A percentile compares a stretch with the other conserved stretches of the same genome.
Conservation (phyloP, 2,797 vertebrate genomes). For the Austrolebias charrua region DNA sequence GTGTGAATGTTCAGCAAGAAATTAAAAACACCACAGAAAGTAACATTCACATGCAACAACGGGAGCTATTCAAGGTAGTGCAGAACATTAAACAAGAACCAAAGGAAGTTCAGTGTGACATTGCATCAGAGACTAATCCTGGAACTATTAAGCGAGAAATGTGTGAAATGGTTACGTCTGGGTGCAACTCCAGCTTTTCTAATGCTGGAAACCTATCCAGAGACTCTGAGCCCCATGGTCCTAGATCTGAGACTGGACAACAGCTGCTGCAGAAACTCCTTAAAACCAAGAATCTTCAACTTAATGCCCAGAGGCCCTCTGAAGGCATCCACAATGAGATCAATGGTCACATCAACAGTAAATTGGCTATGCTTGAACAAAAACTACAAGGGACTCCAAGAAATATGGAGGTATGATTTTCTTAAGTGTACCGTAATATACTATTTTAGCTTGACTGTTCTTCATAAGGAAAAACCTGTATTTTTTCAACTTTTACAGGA, state of each 20-base stretch:
- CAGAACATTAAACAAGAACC: conserved; percentile 93
- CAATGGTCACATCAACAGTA: conserved; percentile 94
- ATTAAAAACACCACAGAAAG: conserved; percentile 52
- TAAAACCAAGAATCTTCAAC: conserved; percentile 92
- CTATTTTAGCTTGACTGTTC: neutral
- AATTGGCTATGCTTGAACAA: conserved; percentile 85
- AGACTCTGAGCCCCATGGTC: conserved; percentile 66
- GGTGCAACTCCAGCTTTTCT: conserved; percentile 63
- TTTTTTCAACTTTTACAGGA: conserved; percentile 64
- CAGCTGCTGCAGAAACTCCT: conserved; percentile 95
- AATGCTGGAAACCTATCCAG: conserved; percentile 64
- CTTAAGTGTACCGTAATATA: neutral
- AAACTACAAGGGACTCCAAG: conserved; percentile 88
- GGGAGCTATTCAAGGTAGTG: conserved; percentile 67
- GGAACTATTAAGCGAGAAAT: conserved; percentile 83
- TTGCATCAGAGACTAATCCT: conserved; percentile 58
- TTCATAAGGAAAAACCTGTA: neutral
- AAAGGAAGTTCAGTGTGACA: conserved; percentile 84
- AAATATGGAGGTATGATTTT: conserved; percentile 87
- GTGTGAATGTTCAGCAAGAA: conserved; percentile 48
- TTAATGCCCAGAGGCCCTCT: conserved; percentile 86
- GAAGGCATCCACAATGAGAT: conserved; percentile 90
- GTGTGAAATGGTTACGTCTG: conserved; percentile 71
- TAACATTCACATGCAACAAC: conserved; percentile 54
- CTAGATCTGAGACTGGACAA: conserved; percentile 91